These are phyloP conservation scores for Pecten maximus DNA, from an alignment of 2,888 invertebrate species.

Conservation along the genomic window DNA sequence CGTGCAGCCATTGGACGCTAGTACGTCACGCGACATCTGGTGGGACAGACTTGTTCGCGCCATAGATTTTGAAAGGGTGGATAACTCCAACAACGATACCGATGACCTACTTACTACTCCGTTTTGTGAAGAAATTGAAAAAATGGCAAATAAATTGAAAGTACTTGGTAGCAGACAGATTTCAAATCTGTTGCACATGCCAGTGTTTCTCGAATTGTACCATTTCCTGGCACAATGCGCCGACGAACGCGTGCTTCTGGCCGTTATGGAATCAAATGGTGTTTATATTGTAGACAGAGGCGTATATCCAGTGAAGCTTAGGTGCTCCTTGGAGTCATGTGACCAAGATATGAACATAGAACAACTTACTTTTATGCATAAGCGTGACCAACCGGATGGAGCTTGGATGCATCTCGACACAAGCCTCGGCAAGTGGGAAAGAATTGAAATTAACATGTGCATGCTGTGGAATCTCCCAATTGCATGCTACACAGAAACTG, in stretches of 20 bases:
- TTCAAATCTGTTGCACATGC: neutral
- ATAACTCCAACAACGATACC: neutral
- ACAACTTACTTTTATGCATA: neutral
- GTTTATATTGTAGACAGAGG: neutral
- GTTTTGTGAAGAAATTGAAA: neutral
- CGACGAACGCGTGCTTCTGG: neutral
- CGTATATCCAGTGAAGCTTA: neutral
- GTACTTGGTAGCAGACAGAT: neutral
- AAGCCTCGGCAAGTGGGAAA: neutral
- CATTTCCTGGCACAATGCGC: neutral
- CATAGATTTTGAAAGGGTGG: neutral
- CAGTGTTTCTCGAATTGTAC: neutral
- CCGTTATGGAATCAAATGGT: neutral
- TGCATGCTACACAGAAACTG: neutral
- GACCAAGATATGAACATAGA: neutral
- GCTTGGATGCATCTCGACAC: neutral
- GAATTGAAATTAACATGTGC: constrained; percentile 16
- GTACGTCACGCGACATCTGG: neutral
- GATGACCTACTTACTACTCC: neutral
- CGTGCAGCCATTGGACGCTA: neutral
- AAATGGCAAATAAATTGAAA: neutral
- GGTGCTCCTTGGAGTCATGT: neutral
- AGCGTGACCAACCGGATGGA: neutral
- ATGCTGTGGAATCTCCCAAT: neutral
- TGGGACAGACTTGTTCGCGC: constrained; percentile 11